phyloP scores from a whole-genome alignment of 23 tunicate species.

The Trididemnum miniatum region DNA sequence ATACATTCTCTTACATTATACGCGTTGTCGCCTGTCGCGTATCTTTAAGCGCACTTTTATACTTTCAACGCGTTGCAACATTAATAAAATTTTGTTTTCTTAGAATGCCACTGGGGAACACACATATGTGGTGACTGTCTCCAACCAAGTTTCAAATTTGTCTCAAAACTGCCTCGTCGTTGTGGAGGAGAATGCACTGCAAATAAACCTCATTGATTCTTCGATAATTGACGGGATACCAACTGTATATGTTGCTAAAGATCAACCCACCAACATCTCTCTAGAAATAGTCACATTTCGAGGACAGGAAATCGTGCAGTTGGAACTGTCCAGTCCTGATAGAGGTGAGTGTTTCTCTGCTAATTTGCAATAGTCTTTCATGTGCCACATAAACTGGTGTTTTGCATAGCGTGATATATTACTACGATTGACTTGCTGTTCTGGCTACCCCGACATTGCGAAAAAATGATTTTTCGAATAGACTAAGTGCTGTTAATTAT shows the following conservation, averaged over 20 bases:
- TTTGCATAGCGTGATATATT: no score
- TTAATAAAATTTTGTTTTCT: not conserved
- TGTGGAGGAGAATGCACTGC: not conserved
- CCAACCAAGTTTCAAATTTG: slow-evolving; percentile 1
- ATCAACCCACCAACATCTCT: slow-evolving; percentile 4
- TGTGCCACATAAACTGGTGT: no score
- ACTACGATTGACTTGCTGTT: no score
- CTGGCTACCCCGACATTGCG: no score
- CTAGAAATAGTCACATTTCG: not conserved
- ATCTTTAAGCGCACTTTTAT: not conserved
- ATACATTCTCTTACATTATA: no score
- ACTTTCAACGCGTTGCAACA: no score
- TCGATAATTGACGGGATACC: not conserved
- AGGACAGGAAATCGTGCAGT: not conserved
- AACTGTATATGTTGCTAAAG: slow-evolving; percentile 1
- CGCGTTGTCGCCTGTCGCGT: no score
- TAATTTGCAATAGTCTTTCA: no score
- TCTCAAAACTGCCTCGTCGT: not conserved
- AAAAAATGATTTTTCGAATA: no score
- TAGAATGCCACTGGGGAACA: not conserved
- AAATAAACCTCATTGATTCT: not conserved
- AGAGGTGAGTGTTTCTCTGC: no score
- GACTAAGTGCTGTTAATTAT: no score
- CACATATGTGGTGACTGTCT: not conserved
- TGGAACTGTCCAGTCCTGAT: not conserved